phyloP scores from a whole-genome alignment of 2,113 vertebrate genomes.

The Chloropsis hardwickii region DNA sequence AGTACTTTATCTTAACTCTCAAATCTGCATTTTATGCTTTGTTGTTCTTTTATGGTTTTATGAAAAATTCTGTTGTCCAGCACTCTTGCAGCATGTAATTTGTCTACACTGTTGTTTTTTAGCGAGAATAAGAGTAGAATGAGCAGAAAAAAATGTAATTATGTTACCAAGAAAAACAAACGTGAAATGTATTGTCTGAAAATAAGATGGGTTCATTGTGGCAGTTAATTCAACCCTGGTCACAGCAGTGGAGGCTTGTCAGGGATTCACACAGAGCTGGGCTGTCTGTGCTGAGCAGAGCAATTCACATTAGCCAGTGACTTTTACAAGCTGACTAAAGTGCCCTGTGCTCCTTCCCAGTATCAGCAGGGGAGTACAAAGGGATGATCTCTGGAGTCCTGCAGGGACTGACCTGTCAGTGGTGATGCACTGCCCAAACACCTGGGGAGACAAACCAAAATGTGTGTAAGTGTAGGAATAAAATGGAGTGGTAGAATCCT shows the following conservation, averaged over 20 bases:
- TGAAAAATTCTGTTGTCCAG: neutral
- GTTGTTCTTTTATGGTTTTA: neutral
- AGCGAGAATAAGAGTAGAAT: neutral
- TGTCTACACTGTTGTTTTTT: neutral
- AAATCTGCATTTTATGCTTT: neutral
- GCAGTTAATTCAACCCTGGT: neutral
- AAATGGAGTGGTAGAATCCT: neutral
- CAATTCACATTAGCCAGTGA: neutral
- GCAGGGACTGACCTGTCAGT: neutral
- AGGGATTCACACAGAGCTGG: neutral
- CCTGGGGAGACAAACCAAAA: neutral
- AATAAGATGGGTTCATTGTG: neutral
- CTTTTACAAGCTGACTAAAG: neutral
- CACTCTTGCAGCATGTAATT: neutral
- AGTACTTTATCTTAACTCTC: neutral
- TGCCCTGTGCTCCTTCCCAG: neutral
- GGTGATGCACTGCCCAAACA: neutral
- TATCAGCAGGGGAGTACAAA: neutral
- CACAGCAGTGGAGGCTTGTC: neutral
- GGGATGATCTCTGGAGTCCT: neutral
- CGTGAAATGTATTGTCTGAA: neutral
- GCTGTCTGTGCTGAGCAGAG: neutral
- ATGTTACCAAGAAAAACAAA: neutral
- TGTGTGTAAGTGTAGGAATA: accelerated
- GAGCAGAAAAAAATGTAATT: neutral